Conservation (phyloP, 1,140 invertebrate genomes). For the Halesus radiatus region DNA sequence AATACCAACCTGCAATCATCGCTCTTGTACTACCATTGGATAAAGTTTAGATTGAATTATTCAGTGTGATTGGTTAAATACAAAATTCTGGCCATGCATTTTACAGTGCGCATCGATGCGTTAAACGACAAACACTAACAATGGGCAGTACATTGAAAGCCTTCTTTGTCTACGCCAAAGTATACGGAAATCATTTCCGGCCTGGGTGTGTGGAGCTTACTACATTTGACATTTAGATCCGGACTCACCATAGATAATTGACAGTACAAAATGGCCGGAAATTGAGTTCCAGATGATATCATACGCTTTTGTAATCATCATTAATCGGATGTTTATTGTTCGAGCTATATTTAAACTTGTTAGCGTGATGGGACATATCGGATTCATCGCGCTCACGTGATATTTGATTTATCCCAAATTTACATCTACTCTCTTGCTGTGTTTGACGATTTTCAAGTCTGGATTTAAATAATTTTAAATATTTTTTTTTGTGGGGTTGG, state of each 20-base stretch:
- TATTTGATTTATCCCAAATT: too few relatives aligned
- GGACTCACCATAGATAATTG: constrained; percentile 27
- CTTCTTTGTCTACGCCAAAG: constrained; percentile 2
- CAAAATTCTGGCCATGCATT: too few relatives aligned
- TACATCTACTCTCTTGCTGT: too few relatives aligned
- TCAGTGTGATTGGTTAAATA: background rate
- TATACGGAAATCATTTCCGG: constrained; percentile 1
- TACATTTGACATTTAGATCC: constrained; percentile 24
- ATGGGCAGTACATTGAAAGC: too few relatives aligned
- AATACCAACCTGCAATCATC: too few relatives aligned
- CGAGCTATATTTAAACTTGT: constrained; percentile 1
- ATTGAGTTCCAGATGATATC: constrained; percentile 38
- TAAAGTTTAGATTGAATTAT: too few relatives aligned
- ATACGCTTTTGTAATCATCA: constrained; percentile 27
- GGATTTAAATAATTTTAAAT: too few relatives aligned
- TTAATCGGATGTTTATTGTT: constrained; percentile 39
- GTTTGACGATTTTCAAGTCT: too few relatives aligned
- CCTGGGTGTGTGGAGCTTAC: constrained; percentile 13
- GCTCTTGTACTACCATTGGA: too few relatives aligned
- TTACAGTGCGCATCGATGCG: background rate
- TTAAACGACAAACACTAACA: background rate
- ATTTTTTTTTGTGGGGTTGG: too few relatives aligned
- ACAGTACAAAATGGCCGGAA: constrained; percentile 33
- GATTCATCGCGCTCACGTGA: too few relatives aligned
- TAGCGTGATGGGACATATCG: too few relatives aligned